Evolutionary conservation across 2,888 invertebrate species (phyloP), one percentile per base, ranked within the genome.

Genomic region (Diloba caeruleocephala): DNA sequence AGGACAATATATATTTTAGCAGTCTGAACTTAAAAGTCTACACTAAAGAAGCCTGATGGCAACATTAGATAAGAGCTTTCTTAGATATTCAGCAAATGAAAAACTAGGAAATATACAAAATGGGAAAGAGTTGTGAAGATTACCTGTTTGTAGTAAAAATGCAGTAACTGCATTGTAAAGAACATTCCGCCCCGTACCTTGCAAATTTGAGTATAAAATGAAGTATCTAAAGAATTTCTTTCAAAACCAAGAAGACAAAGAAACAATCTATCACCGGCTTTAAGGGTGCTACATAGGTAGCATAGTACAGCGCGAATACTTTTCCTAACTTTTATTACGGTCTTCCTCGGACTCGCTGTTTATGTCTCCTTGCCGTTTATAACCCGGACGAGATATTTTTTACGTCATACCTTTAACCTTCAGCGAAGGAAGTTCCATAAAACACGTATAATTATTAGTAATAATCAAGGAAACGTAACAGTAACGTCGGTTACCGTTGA

Each of bases 371-470:
- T 69, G 60, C 69, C 76, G 73, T 84, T 85, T 83, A 83, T 81
- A 81, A 79, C 80, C 71, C 56, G 73, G 75, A 82, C 71, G 73
- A 85, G 81, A 85, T 82, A 83, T 82, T 82, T 85, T 86, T 83
- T 83, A 83, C 78, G 74, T 58, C 48, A 53, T 61, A 60, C 60
- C 46, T 60, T 43, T 29, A 76, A 77, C 74, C 72, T 74, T 74
- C 72, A 58, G 55, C 59, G 71, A 71, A 67, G 63, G 65, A 74
- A 76, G 64, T 75, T 73, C 77, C 65, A 75, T 82, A 78, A 80
- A 77, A 73, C 71, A 21, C 32, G 34, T 38, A 21, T 21, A 3
- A 17, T 31, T 45, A 49, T 46, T 49, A 55, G 49, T 63, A 41
- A 66, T 42, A 44, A 52, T 52, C 29, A 53, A 50, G 42, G 29